phyloP scores from a whole-genome alignment of 2,113 vertebrate genomes.

The Paratilapia polleni region DNA sequence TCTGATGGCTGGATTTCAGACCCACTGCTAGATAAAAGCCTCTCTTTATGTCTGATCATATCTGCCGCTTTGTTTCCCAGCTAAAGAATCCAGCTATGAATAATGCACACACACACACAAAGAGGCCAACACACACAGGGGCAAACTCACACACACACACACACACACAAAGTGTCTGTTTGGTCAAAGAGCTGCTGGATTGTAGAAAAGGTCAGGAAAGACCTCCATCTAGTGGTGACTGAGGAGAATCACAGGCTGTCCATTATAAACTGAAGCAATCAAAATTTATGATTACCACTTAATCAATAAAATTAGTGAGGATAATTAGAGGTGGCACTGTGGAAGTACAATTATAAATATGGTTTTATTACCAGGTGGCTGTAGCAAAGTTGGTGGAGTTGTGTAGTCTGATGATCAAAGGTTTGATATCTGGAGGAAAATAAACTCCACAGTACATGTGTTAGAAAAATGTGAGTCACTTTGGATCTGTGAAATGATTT shows the following conservation, averaged over 20 bases:
- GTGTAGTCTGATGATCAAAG: too few species aligned
- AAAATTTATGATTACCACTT: neutral
- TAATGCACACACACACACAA: slow-evolving; percentile 35
- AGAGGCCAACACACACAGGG: slow-evolving; percentile 1
- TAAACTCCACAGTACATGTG: too few species aligned
- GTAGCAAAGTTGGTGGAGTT: neutral
- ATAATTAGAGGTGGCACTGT: neutral
- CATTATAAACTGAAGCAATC: neutral
- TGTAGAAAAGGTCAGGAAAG: neutral
- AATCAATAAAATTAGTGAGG: neutral
- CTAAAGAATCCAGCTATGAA: slow-evolving; percentile 47
- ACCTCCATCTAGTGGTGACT: slow-evolving; percentile 51
- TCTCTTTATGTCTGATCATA: slow-evolving; percentile 61
- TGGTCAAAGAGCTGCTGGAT: neutral
- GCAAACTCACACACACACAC: neutral
- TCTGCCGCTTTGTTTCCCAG: slow-evolving; percentile 50
- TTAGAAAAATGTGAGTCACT: neutral
- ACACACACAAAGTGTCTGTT: neutral
- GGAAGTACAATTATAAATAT: neutral
- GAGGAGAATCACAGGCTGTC: neutral
- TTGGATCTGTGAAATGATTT: neutral
- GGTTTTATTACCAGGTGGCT: neutral
- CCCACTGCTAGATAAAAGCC: slow-evolving; percentile 49
- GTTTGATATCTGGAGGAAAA: too few species aligned
- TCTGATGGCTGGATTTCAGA: slow-evolving; percentile 34